phyloP scores from a whole-genome alignment of 2,797 vertebrate species.

The Myotis vivesi region DNA sequence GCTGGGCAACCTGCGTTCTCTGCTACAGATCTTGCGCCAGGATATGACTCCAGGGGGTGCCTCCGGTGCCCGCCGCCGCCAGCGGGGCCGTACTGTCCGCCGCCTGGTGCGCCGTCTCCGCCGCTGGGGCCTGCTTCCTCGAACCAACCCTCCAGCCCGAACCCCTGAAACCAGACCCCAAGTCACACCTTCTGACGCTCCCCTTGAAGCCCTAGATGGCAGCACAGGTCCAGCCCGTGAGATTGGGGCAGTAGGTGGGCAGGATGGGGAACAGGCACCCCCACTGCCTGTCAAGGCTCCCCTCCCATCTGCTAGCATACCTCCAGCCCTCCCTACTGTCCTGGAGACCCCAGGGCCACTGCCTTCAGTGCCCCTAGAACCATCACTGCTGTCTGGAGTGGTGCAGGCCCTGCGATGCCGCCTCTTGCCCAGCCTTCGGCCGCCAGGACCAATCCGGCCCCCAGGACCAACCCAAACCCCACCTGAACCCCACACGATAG shows the following conservation, averaged over 20 bases:
- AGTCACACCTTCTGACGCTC: constrained; percentile 43
- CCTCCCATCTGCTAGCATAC: constrained; percentile 15
- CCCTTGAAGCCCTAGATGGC: constrained; percentile 58
- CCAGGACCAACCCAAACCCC: constrained; percentile 38
- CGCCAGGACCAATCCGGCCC: constrained; percentile 48
- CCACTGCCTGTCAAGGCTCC: constrained; percentile 69
- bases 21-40: constrained; percentile 80
- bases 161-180: constrained; percentile 65
- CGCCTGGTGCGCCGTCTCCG: constrained; percentile 80
- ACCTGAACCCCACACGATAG: constrained; percentile 35
- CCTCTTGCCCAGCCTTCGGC: constrained; percentile 63
- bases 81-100: constrained; percentile 75
- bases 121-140: constrained; percentile 80
- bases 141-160: constrained; percentile 50
- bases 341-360: not conserved
- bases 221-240: constrained; percentile 44
- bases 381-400: constrained; percentile 76
- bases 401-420: constrained; percentile 77
- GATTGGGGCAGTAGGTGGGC: constrained; percentile 72
- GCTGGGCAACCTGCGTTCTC: constrained; percentile 81
- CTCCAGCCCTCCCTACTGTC: not conserved
- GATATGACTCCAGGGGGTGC: constrained; percentile 71
- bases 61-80: constrained; percentile 61
- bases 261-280: constrained; percentile 72
- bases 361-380: constrained; percentile 34